These are phyloP conservation scores for Muscicapa adusta DNA, from an alignment of 2,113 vertebrate species.

Conservation along the genomic window DNA sequence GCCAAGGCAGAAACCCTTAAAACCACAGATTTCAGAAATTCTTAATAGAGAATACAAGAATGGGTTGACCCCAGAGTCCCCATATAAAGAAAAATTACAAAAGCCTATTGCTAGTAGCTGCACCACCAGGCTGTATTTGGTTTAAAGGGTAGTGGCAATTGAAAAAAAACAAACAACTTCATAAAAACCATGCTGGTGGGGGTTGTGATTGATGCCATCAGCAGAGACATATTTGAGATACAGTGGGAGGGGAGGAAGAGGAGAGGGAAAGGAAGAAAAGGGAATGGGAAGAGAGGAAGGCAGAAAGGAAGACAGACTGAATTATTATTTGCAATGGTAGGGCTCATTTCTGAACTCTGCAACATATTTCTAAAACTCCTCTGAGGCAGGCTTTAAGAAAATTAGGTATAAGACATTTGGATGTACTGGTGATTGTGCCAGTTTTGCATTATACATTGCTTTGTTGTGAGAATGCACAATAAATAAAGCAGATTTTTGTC, in stretches of 20 bases:
- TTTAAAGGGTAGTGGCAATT: background rate
- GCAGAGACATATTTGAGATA: background rate
- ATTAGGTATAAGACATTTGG: background rate
- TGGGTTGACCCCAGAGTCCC: background rate
- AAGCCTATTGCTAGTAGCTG: background rate
- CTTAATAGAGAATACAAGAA: background rate
- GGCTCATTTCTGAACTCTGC: background rate
- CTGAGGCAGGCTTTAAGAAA: background rate
- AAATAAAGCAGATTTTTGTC: background rate
- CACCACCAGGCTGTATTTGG: no score
- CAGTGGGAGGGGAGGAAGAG: no score
- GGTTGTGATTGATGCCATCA: background rate
- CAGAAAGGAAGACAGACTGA: background rate
- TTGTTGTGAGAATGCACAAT: background rate
- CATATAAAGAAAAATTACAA: background rate
- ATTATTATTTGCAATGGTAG: background rate
- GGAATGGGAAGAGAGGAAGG: background rate
- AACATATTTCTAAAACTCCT: background rate
- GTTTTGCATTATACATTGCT: background rate
- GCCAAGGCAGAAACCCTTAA: background rate
- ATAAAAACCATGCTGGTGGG: background rate
- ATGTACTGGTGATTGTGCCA: background rate
- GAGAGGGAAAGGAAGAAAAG: no score
- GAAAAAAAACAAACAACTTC: background rate
- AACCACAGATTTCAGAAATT: background rate